Percentiles rank a stretch among this genome's conserved stretches.
Conservation (phyloP, 2,888 invertebrate species). For the Protophormia terraenovae region DNA sequence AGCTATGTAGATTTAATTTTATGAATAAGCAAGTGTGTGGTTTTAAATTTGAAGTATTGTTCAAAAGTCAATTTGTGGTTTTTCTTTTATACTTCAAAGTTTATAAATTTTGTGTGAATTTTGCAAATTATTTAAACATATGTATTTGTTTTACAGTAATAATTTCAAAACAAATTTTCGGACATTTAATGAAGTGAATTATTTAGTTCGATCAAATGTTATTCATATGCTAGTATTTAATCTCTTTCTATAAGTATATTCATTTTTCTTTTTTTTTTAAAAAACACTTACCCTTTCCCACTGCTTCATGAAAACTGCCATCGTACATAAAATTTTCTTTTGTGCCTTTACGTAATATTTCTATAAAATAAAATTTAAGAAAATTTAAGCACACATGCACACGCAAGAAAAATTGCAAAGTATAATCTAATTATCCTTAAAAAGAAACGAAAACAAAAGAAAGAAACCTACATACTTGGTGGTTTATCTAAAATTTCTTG, state of each 20-base stretch:
- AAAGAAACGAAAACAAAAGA: no score
- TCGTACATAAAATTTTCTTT: slow-evolving; percentile 75
- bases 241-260: not conserved
- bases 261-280: not conserved
- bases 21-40: no score
- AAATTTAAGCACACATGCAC: not conserved
- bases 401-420: not conserved
- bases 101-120: not conserved
- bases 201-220: no score
- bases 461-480: slow-evolving; percentile 57
- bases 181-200: no score
- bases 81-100: not conserved
- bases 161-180: no score
- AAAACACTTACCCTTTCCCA: slow-evolving; percentile 73
- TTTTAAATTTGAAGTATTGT: slow-evolving; percentile 13
- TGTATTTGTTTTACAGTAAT: no score
- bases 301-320: slow-evolving; percentile 79
- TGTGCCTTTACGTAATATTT: slow-evolving; percentile 70
- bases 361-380: slow-evolving; percentile 51
- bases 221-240: no score
- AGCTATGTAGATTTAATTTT: no score
- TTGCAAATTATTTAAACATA: no score
- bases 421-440: slow-evolving; percentile 20
- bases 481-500: slow-evolving; percentile 36
- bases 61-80: not conserved